A percentile compares a stretch with the other conserved stretches of the same genome.
These are phyloP conservation scores for Spodoptera picta DNA, from an alignment of 2,888 invertebrate species.

Conservation along the genomic window DNA sequence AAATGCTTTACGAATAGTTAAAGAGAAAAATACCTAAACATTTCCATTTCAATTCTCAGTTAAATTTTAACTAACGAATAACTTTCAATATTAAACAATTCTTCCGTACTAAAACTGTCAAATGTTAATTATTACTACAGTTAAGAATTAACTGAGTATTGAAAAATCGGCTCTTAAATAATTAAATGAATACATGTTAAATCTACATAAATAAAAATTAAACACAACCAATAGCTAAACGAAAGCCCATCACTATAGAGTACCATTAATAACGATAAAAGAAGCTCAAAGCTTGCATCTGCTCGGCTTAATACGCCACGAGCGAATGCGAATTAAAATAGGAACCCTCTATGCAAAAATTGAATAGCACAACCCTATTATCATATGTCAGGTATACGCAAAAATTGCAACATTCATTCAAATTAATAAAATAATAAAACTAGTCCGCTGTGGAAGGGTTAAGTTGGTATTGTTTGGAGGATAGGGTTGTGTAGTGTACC, in stretches of 20 bases:
- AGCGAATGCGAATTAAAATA: constrained; percentile 73
- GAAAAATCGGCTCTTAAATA: too few relatives aligned
- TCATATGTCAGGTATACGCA: constrained; percentile 84
- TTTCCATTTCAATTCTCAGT: too few relatives aligned
- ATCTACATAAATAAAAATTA: constrained; percentile 7
- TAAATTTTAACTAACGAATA: too few relatives aligned
- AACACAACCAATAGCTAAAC: constrained; percentile 5
- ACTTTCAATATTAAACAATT: too few relatives aligned
- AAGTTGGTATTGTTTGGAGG: constrained; percentile 64
- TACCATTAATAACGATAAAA: constrained; percentile 52
- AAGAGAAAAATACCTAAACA: too few relatives aligned
- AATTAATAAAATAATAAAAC: constrained; percentile 86
- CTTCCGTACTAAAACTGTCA: too few relatives aligned
- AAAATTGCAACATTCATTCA: constrained; percentile 88
- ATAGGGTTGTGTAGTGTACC: constrained; percentile 48
- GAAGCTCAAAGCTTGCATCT: constrained; percentile 59
- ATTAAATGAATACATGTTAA: too few relatives aligned
- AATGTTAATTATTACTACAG: too few relatives aligned
- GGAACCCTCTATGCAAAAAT: constrained; percentile 85
- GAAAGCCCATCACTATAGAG: constrained; percentile 18
- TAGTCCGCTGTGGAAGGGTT: constrained; percentile 81
- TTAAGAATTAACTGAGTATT: too few relatives aligned
- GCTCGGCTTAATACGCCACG: constrained; percentile 66
- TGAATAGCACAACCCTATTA: constrained; percentile 80
- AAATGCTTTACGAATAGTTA: too few relatives aligned